Evolutionary conservation across 2,113 vertebrate species (phyloP).

Genomic region (Gavia stellata): DNA sequence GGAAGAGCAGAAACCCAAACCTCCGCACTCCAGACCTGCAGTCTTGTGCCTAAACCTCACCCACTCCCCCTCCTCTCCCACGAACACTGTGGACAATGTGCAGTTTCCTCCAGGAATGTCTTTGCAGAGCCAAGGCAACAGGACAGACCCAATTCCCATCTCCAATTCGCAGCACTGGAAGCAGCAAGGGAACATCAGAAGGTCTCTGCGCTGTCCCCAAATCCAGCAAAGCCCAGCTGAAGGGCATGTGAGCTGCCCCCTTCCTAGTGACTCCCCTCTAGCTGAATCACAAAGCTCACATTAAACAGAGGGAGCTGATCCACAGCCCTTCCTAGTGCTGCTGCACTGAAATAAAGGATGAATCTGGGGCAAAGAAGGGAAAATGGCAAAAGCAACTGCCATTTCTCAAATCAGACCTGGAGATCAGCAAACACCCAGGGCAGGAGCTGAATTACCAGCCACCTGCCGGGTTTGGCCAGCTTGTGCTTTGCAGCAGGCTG

Average conservation of each 20-base stretch:
- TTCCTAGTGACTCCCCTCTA: not conserved
- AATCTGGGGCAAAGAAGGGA: not conserved
- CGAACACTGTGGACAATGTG: rapidly evolving
- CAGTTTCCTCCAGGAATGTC: rapidly evolving
- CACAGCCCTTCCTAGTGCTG: not conserved
- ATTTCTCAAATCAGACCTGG: not conserved
- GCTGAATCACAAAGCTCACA: not conserved
- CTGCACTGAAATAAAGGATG: not conserved
- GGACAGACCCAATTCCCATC: not conserved
- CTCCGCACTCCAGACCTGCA: not conserved
- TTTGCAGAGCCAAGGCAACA: not conserved
- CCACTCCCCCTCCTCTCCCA: not conserved
- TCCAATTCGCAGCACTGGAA: not conserved
- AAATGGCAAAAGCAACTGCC: not conserved
- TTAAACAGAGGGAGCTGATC: not conserved
- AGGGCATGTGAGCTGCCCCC: not conserved
- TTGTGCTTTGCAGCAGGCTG: not conserved
- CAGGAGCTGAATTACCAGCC: not conserved
- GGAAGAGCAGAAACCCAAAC: not conserved
- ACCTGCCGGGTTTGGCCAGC: not conserved
- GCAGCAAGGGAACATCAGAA: not conserved
- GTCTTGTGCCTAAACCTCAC: not conserved
- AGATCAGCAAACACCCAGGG: not conserved
- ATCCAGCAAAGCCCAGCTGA: not conserved
- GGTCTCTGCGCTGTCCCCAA: not conserved